These are phyloP conservation scores for Hemistola chrysoprasaria DNA, from an alignment of 2,888 invertebrate genomes.

Conservation along the genomic window DNA sequence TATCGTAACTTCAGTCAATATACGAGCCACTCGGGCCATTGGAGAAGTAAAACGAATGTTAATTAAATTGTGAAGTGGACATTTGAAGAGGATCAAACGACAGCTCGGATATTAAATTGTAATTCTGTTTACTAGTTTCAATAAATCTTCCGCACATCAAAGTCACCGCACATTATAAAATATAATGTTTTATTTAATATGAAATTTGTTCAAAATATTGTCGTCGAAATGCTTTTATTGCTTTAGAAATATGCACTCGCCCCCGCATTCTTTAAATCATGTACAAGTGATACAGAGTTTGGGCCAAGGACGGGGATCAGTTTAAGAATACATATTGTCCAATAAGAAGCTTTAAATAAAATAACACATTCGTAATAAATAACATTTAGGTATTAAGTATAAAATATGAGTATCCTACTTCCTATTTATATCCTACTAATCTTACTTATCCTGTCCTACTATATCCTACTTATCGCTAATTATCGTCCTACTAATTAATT, in stretches of 20 bases:
- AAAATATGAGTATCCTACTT: no score
- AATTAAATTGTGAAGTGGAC: constrained; percentile 32
- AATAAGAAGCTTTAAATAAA: constrained; percentile 15
- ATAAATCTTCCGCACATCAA: constrained; percentile 32
- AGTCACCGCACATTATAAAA: constrained; percentile 30
- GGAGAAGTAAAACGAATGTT: constrained; percentile 27
- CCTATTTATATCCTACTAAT: no score
- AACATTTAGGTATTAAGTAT: no score
- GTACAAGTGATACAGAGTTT: constrained; percentile 25
- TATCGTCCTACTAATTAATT: no score
- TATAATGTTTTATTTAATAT: constrained; percentile 27
- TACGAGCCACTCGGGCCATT: constrained; percentile 19
- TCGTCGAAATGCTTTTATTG: constrained; percentile 37
- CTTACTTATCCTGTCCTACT: no score
- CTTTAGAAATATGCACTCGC: constrained; percentile 40
- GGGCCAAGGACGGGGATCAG: constrained; percentile 37
- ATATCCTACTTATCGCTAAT: no score
- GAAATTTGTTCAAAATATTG: constrained; percentile 37
- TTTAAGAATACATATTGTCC: constrained; percentile 29
- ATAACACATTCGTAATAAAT: no score
- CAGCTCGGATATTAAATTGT: constrained; percentile 29
- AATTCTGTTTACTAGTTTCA: constrained; percentile 31
- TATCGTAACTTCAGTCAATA: constrained; percentile 15
- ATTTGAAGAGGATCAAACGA: constrained; percentile 31
- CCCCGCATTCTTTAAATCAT: constrained; percentile 40